phyloP scores from a whole-genome alignment of 2,113 vertebrate genomes.

The Rostratula benghalensis region DNA sequence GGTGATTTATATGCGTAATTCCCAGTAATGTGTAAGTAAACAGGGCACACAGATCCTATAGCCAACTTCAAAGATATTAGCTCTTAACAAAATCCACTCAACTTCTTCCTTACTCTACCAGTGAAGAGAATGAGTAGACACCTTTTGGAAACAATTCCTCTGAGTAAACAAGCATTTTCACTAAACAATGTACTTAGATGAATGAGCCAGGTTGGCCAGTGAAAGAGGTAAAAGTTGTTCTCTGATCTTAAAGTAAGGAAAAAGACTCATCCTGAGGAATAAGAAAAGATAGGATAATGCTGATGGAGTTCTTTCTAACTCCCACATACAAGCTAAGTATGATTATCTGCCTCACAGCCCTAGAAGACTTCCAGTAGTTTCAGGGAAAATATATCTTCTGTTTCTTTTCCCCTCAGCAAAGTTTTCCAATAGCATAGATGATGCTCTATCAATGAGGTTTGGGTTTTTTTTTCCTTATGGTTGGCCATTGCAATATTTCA shows the following conservation, averaged over 20 bases:
- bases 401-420: constrained; percentile 20
- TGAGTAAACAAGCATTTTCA: background rate
- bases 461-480: background rate
- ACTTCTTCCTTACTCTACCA: background rate
- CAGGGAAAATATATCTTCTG: background rate
- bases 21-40: background rate
- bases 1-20: background rate
- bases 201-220: background rate
- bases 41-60: background rate
- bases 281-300: constrained; percentile 6
- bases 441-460: background rate
- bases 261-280: background rate
- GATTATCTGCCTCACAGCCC: constrained; percentile 8
- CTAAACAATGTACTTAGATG: background rate
- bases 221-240: background rate
- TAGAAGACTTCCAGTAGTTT: constrained; percentile 8
- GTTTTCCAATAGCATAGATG: background rate
- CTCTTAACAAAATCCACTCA: background rate
- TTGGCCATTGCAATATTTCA: constrained; percentile 3
- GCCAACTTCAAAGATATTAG: background rate
- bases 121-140: background rate
- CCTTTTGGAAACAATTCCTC: background rate
- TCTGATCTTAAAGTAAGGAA: background rate
- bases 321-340: background rate
- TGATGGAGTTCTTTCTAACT: background rate